Evolutionary conservation across 1,140 invertebrate genomes (phyloP).

Genomic region (Drosophila sucinea): DNA sequence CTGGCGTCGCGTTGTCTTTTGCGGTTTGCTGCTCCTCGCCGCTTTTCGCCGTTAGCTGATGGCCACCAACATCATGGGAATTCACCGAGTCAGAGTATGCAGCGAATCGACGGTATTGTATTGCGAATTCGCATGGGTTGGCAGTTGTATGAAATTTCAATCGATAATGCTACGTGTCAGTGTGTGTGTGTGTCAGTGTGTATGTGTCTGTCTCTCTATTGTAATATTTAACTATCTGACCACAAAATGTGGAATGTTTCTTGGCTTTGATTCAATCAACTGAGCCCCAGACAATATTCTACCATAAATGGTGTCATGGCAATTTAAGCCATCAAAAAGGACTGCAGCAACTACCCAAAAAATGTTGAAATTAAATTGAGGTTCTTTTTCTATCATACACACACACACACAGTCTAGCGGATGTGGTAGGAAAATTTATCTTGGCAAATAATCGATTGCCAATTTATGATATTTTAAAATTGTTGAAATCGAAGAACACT

Average conservation of each 20-base stretch:
- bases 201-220: neutral
- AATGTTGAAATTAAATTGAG: no score
- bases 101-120: constrained; percentile 1
- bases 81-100: constrained; percentile 34
- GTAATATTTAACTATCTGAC: constrained; percentile 5
- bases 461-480: no score
- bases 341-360: no score
- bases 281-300: constrained; percentile 3
- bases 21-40: constrained; percentile 17
- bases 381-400: no score
- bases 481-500: no score
- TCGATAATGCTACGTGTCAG: constrained; percentile 17
- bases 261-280: constrained; percentile 20
- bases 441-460: no score
- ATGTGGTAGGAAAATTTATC: no score
- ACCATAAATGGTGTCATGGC: constrained; percentile 7
- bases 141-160: constrained; percentile 26
- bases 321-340: neutral
- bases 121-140: constrained; percentile 43
- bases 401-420: no score
- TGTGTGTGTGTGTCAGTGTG: constrained; percentile 5
- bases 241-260: constrained; percentile 9
- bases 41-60: constrained; percentile 18
- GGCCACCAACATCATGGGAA: constrained; percentile 48
- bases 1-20: constrained; percentile 55